A percentile compares a stretch with the other conserved stretches of the same genome.
These are phyloP conservation scores for Deilephila porcellus DNA, from an alignment of 2,888 invertebrate genomes.

Conservation along the genomic window DNA sequence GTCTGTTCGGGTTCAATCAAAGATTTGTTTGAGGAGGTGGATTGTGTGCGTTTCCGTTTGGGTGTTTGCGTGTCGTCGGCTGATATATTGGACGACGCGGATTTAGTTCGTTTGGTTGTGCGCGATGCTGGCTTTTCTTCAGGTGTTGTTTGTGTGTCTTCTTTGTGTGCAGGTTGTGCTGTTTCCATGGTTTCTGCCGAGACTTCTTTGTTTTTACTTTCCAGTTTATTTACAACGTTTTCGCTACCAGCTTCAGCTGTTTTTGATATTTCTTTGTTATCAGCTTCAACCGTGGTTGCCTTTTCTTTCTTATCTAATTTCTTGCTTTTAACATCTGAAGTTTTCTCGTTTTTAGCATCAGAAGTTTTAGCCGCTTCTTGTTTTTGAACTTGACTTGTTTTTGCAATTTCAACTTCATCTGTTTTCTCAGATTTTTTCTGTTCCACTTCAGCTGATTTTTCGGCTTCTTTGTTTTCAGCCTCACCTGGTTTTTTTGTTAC, in stretches of 20 bases:
- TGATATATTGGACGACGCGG: conserved; percentile 54
- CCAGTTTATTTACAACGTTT: background rate
- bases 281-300: background rate
- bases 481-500: background rate
- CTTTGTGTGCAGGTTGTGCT: background rate
- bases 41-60: conserved; percentile 66
- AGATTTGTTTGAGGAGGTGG: conserved; percentile 61
- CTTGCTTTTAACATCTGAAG: background rate
- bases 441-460: background rate
- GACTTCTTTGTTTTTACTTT: background rate
- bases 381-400: conserved; percentile 6
- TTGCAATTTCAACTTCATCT: conserved; percentile 22
- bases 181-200: background rate
- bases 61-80: conserved; percentile 58
- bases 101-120: conserved; percentile 50
- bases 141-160: background rate
- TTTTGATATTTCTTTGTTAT: background rate
- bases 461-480: background rate
- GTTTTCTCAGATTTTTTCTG: conserved; percentile 27
- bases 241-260: background rate
- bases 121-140: conserved; percentile 35
- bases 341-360: background rate
- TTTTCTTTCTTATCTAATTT: background rate
- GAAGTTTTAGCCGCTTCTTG: background rate
- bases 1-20: conserved; percentile 47